A percentile compares a stretch with the other conserved stretches of the same genome.
Conservation (phyloP, 2,113 vertebrate species). For the Mohoua ochrocephala region DNA sequence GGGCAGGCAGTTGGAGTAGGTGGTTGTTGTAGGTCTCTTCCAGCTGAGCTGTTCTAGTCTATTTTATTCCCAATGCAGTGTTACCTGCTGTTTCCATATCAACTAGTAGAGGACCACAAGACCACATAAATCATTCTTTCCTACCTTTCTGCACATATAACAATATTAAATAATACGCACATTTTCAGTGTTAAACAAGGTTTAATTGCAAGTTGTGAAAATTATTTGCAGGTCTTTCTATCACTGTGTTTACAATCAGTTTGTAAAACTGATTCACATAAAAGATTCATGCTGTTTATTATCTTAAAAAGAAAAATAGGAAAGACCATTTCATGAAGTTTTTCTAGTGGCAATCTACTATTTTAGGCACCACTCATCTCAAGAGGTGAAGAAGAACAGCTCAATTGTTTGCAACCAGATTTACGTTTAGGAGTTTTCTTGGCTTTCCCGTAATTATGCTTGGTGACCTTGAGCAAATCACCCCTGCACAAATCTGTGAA, state of each 20-base stretch:
- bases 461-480: not conserved
- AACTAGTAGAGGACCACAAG: not conserved
- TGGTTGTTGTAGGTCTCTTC: not conserved
- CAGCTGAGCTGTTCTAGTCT: not conserved
- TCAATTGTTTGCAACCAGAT: not conserved
- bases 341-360: not conserved
- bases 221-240: not conserved
- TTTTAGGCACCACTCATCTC: not conserved
- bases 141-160: not conserved
- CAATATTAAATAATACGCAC: not conserved
- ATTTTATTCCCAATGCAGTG: not conserved
- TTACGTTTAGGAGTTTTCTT: not conserved
- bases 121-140: not conserved
- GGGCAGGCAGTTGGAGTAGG: not conserved
- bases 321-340: not conserved
- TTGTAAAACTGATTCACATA: not conserved
- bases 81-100: not conserved
- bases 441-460: not conserved
- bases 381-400: not conserved
- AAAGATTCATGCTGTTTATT: not conserved
- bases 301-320: not conserved
- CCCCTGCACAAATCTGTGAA: not conserved
- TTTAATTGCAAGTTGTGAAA: not conserved
- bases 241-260: not conserved
- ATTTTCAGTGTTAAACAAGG: not conserved